Percentiles rank a stretch among this genome's conserved stretches.
These are phyloP conservation scores for Panzeria rudis DNA, from an alignment of 2,888 invertebrate genomes.

Conservation along the genomic window DNA sequence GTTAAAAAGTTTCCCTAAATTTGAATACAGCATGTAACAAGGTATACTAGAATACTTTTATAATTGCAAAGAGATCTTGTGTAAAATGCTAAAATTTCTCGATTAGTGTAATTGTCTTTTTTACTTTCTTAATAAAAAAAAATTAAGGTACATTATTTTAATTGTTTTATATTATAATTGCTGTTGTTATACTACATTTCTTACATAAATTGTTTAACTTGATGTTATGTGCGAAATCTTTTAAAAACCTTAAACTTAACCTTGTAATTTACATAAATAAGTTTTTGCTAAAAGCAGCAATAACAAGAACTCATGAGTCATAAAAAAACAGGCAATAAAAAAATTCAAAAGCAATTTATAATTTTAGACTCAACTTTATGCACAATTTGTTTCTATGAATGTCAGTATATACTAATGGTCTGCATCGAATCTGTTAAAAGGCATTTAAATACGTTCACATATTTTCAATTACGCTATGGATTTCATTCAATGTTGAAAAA, in stretches of 20 bases:
- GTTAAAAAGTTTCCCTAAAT: too few relatives aligned
- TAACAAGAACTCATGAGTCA: background rate
- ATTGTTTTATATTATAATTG: background rate
- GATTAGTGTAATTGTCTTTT: too few relatives aligned
- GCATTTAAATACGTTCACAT: too few relatives aligned
- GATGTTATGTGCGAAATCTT: slow-evolving; percentile 45
- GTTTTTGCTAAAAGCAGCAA: background rate
- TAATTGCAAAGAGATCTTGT: background rate
- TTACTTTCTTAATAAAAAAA: too few relatives aligned
- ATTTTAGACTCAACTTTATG: slow-evolving; percentile 16
- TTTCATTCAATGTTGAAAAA: too few relatives aligned
- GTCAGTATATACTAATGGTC: too few relatives aligned
- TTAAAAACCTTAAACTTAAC: slow-evolving; percentile 37
- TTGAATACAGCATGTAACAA: too few relatives aligned
- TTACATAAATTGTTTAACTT: slow-evolving; percentile 18
- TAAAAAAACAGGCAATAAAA: background rate
- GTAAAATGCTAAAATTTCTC: too few relatives aligned
- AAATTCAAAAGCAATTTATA: background rate
- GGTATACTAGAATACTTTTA: too few relatives aligned
- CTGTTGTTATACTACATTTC: background rate
- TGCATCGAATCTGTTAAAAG: too few relatives aligned
- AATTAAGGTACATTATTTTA: background rate
- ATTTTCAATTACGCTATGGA: too few relatives aligned
- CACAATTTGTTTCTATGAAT: too few relatives aligned
- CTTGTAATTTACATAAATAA: slow-evolving; percentile 39